Conservation (phyloP, 2,113 vertebrate genomes). For the Nothoprocta pentlandii region DNA sequence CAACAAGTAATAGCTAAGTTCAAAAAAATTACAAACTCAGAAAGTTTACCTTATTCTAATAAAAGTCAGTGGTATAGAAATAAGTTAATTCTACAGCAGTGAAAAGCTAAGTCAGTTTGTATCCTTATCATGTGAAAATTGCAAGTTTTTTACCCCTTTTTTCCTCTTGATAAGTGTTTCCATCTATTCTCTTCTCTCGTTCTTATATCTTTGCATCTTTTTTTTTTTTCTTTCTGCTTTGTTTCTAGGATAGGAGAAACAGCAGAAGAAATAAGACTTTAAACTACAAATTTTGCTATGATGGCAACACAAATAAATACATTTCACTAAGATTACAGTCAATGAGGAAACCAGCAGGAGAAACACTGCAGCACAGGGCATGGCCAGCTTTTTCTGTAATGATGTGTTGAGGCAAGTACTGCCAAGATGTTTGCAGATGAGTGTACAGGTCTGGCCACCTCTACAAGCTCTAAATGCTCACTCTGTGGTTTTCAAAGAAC, state of each 20-base stretch:
- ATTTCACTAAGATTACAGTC: neutral
- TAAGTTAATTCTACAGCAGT: neutral
- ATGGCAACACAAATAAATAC: neutral
- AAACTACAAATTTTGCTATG: neutral
- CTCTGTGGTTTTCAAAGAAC: constrained; percentile 29
- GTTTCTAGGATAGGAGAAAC: neutral
- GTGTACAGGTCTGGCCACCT: constrained; percentile 5
- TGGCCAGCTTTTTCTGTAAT: neutral
- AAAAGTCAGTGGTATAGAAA: neutral
- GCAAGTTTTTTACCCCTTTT: neutral
- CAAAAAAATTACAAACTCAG: neutral
- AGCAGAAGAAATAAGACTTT: neutral
- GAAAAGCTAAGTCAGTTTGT: neutral
- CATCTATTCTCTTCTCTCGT: neutral
- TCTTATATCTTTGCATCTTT: neutral
- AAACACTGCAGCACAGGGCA: neutral
- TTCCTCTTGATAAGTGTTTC: neutral
- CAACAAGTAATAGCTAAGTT: neutral
- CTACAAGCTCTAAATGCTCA: neutral
- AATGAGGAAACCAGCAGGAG: neutral
- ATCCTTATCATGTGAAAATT: neutral
- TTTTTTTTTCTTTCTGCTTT: neutral
- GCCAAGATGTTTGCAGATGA: constrained; percentile 38
- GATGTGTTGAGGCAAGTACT: neutral
- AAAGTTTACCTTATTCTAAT: neutral